Conservation (phyloP, 1,140 invertebrate species). For the Hypsibius dujardini region DNA sequence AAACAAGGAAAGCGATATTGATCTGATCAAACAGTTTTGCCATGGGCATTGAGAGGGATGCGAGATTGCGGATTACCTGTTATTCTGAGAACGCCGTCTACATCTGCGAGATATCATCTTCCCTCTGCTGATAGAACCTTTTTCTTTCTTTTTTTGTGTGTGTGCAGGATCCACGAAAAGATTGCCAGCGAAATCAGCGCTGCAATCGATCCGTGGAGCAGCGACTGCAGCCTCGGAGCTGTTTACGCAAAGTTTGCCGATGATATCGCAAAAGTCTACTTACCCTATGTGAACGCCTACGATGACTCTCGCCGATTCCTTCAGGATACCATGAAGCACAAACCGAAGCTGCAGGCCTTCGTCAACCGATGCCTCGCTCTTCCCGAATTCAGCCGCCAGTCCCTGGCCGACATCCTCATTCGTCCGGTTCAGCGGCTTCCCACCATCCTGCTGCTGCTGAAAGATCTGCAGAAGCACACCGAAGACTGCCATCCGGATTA, state of each 20-base stretch:
- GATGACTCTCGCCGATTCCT: constrained; percentile 1
- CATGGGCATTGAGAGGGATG: too few relatives aligned
- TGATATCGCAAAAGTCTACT: neutral
- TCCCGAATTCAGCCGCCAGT: constrained; percentile 84
- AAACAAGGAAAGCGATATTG: too few relatives aligned
- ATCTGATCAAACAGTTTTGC: too few relatives aligned
- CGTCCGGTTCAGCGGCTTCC: constrained; percentile 87
- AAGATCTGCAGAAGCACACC: constrained; percentile 44
- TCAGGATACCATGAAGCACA: constrained; percentile 15
- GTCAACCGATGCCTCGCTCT: constrained; percentile 28
- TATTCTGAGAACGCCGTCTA: too few relatives aligned
- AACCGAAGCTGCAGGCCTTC: neutral
- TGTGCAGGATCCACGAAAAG: neutral
- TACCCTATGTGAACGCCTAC: constrained; percentile 15
- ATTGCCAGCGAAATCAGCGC: neutral
- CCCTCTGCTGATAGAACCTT: too few relatives aligned
- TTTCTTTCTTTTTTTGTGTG: neutral
- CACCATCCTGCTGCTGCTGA: constrained; percentile 76
- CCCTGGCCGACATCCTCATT: constrained; percentile 79
- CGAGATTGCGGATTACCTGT: too few relatives aligned
- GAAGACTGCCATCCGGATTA: neutral
- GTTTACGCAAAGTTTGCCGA: neutral
- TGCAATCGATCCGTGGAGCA: constrained; percentile 2
- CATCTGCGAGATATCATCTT: too few relatives aligned
- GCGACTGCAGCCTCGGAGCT: neutral